Percentiles rank a stretch among this genome's conserved stretches.
Conservation (phyloP, 1,140 invertebrate genomes). For the Dendrolimus punctatus region DNA sequence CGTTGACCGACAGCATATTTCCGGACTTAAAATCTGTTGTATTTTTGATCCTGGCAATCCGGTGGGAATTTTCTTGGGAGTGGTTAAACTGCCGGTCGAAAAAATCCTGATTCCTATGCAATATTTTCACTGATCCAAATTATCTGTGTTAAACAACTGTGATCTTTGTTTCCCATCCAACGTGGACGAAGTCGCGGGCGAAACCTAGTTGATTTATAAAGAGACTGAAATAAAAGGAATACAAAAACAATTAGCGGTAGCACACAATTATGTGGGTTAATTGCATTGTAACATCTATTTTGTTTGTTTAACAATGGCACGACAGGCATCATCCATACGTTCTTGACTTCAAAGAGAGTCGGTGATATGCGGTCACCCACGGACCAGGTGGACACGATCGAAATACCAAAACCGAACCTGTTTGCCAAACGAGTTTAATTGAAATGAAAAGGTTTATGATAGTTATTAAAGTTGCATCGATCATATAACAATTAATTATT, state of each 20-base stretch:
- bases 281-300: constrained; percentile 22
- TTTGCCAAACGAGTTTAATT: constrained; percentile 19
- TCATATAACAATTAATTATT: too few species aligned
- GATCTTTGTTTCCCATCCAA: too few species aligned
- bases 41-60: too few species aligned
- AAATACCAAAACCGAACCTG: constrained; percentile 26
- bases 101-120: too few species aligned
- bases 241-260: constrained; percentile 16
- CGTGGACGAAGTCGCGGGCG: too few species aligned
- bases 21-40: too few species aligned
- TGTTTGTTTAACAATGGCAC: constrained; percentile 19
- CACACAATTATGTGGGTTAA: constrained; percentile 23
- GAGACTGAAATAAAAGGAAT: background rate
- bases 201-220: background rate
- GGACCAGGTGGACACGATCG: constrained; percentile 47
- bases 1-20: too few species aligned
- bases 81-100: too few species aligned
- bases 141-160: too few species aligned
- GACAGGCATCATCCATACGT: constrained; percentile 14
- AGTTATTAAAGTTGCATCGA: too few species aligned
- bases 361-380: constrained; percentile 33
- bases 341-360: constrained; percentile 26
- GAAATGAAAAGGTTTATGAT: background rate
- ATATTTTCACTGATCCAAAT: too few species aligned
- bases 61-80: too few species aligned